Evolutionary conservation across 2,888 invertebrate genomes (phyloP).

Genomic region (Mythimna impura): DNA sequence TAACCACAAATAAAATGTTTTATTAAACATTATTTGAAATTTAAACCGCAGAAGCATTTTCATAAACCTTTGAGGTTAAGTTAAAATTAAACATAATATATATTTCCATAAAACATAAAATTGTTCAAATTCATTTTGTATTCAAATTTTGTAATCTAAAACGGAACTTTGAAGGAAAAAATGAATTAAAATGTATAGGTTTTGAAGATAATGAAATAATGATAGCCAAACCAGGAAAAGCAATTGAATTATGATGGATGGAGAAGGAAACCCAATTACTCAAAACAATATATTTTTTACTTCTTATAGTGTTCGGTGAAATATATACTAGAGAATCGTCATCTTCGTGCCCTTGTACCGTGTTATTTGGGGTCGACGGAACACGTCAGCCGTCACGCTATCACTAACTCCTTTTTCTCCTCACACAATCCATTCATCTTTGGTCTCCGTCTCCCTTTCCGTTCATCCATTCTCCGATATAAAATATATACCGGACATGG

Average conservation of each 20-base stretch:
- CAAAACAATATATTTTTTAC: too few relatives aligned
- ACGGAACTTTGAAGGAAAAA: background rate
- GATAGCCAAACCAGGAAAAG: background rate
- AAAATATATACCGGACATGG: too few relatives aligned
- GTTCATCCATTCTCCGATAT: too few relatives aligned
- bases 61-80: conserved; percentile 25
- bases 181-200: background rate
- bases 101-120: background rate
- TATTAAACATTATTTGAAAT: conserved; percentile 14
- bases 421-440: too few relatives aligned
- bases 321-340: too few relatives aligned
- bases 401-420: too few relatives aligned
- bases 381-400: too few relatives aligned
- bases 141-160: conserved; percentile 12
- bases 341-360: too few relatives aligned
- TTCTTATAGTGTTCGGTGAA: too few relatives aligned
- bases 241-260: background rate
- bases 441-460: too few relatives aligned
- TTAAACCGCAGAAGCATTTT: conserved; percentile 31
- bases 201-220: background rate
- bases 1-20: conserved; percentile 41
- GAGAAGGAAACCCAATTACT: too few relatives aligned
- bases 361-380: too few relatives aligned
- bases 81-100: background rate
- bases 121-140: background rate